These are phyloP conservation scores for Druceiella hillmani DNA, from an alignment of 2,888 invertebrate species.

Conservation along the genomic window DNA sequence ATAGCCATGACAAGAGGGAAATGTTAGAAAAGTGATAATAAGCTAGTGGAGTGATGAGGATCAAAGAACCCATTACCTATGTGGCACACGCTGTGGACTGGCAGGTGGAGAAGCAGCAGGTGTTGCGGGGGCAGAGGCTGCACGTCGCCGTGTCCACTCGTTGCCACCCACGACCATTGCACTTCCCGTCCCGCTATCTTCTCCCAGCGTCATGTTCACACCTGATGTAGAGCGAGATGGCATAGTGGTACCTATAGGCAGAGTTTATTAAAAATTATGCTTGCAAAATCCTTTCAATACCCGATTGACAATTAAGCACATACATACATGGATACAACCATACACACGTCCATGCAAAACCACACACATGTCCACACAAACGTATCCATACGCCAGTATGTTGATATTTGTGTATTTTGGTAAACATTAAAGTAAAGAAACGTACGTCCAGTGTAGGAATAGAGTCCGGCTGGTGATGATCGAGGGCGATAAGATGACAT, in stretches of 20 bases:
- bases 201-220: conserved; percentile 57
- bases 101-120: conserved; percentile 70
- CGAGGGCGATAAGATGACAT: conserved; percentile 57
- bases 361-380: too few species aligned
- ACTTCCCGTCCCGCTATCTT: conserved; percentile 55
- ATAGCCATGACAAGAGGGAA: background rate
- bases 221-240: conserved; percentile 70
- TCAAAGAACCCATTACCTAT: conserved; percentile 39
- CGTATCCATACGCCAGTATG: too few species aligned
- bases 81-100: conserved; percentile 64
- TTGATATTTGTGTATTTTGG: too few species aligned
- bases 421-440: too few species aligned
- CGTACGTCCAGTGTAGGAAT: conserved; percentile 63
- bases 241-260: conserved; percentile 60
- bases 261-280: too few species aligned
- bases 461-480: conserved; percentile 74
- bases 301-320: too few species aligned
- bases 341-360: too few species aligned
- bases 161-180: conserved; percentile 56
- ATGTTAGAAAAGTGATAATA: background rate
- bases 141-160: conserved; percentile 52
- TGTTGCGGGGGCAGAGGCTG: conserved; percentile 69
- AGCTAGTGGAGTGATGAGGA: conserved; percentile 19
- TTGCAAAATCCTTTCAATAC: too few species aligned
- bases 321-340: too few species aligned